phyloP scores from a whole-genome alignment of 1,140 invertebrate genomes.

The Bradysia coprophila region DNA sequence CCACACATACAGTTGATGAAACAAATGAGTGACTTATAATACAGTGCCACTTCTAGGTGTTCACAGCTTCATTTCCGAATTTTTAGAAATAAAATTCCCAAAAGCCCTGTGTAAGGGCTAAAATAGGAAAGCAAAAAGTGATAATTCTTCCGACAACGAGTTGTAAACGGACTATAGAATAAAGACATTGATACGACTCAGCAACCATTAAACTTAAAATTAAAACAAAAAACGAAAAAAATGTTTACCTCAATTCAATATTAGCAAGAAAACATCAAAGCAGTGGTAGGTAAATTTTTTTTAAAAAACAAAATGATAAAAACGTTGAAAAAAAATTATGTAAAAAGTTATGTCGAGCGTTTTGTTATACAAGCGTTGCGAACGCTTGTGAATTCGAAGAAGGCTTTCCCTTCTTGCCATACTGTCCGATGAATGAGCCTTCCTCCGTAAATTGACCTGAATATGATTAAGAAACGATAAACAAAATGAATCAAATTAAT shows the following conservation, averaged over 20 bases:
- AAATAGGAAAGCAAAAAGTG: too few relatives aligned
- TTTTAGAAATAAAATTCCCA: too few relatives aligned
- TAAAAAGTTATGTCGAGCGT: neutral
- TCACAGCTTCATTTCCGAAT: too few relatives aligned
- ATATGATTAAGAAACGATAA: slow-evolving; percentile 14
- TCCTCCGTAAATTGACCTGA: slow-evolving; percentile 89
- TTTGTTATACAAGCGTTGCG: slow-evolving; percentile 59
- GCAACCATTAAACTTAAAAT: too few relatives aligned
- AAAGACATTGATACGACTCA: too few relatives aligned
- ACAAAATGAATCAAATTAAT: slow-evolving; percentile 6
- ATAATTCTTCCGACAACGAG: too few relatives aligned
- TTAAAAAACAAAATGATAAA: slow-evolving; percentile 9
- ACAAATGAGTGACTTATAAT: too few relatives aligned
- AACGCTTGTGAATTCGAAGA: slow-evolving; percentile 54
- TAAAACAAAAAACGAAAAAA: slow-evolving; percentile 9
- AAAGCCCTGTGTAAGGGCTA: too few relatives aligned
- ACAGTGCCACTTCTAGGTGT: too few relatives aligned
- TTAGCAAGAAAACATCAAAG: slow-evolving; percentile 5
- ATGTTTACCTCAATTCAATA: slow-evolving; percentile 5
- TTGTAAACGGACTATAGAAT: too few relatives aligned
- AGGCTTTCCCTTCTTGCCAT: slow-evolving; percentile 50
- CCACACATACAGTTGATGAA: too few relatives aligned
- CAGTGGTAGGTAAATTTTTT: slow-evolving; percentile 6
- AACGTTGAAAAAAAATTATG: slow-evolving; percentile 7
- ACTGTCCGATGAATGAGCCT: slow-evolving; percentile 95